These are phyloP conservation scores for Brachystomella parvula DNA, from an alignment of 1,140 invertebrate genomes.

Conservation along the genomic window DNA sequence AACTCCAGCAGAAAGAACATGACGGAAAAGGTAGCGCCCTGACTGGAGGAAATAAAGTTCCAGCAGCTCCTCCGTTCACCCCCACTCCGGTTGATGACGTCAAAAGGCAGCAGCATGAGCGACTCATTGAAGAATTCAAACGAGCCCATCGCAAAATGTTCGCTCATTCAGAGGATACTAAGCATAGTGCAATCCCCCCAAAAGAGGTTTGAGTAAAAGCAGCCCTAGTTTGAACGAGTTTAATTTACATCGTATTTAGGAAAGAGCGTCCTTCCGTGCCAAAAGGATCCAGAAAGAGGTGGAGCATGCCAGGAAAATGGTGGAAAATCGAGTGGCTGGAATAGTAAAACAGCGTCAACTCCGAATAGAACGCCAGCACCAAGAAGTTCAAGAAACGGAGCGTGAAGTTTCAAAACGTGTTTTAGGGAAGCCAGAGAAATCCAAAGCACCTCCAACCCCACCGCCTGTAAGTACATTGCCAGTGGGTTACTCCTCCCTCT, in stretches of 20 bases:
- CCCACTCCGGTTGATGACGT: conserved; percentile 28
- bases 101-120: conserved; percentile 37
- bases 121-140: conserved; percentile 77
- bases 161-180: conserved; percentile 42
- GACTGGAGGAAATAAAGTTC: no score
- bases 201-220: conserved; percentile 16
- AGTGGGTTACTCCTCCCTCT: background rate
- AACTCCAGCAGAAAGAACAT: background rate
- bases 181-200: conserved; percentile 1
- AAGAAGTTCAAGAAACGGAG: conserved; percentile 35
- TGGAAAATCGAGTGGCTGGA: conserved; percentile 33
- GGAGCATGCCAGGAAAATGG: conserved; percentile 37
- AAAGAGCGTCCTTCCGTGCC: conserved; percentile 28
- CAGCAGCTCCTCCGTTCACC: no score
- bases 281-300: conserved; percentile 36
- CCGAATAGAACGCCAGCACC: conserved; percentile 36
- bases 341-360: conserved; percentile 34
- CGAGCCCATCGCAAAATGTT: conserved; percentile 77
- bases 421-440: conserved; percentile 10
- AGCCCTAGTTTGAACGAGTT: conserved; percentile 1
- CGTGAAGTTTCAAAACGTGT: conserved; percentile 34
- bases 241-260: conserved; percentile 4
- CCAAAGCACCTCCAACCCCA: conserved; percentile 36
- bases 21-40: background rate
- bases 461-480: background rate